Conservation (phyloP, 2,888 invertebrate genomes). For the Xestia c-nigrum region DNA sequence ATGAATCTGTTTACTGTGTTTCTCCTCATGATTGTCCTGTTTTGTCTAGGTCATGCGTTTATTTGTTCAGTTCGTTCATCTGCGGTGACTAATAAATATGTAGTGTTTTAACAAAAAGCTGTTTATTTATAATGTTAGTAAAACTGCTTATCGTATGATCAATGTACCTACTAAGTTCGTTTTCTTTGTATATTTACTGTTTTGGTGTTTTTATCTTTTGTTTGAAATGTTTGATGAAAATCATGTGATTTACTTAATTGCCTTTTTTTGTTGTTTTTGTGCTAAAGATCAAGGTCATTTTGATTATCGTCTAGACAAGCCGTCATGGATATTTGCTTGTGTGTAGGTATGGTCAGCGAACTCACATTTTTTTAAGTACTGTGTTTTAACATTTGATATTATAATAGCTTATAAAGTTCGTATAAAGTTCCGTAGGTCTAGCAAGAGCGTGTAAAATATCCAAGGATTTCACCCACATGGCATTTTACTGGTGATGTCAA, state of each 20-base stretch:
- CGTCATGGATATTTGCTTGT: background rate
- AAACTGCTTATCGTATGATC: slow-evolving; percentile 1
- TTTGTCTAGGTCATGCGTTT: slow-evolving; percentile 26
- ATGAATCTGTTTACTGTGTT: slow-evolving; percentile 25
- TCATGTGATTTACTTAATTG: background rate
- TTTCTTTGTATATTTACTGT: background rate
- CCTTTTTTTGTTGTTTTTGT: background rate
- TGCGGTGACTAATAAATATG: background rate
- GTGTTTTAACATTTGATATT: background rate
- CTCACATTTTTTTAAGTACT: background rate
- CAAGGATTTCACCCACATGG: background rate
- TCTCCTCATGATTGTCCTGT: background rate
- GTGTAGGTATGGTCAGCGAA: background rate
- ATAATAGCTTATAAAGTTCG: background rate
- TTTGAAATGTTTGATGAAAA: background rate
- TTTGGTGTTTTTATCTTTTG: slow-evolving; percentile 10
- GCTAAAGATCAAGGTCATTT: slow-evolving; percentile 13
- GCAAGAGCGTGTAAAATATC: background rate
- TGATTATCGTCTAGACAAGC: slow-evolving; percentile 8
- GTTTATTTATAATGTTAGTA: background rate
- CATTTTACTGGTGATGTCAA: background rate
- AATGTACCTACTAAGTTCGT: slow-evolving; percentile 1
- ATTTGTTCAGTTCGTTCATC: slow-evolving; percentile 43
- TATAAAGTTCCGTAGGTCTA: background rate
- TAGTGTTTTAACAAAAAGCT: background rate